Base-by-base conservation (phyloP, 2,888 invertebrate genomes). In the Xanthorhoe spadicearia region DNA sequence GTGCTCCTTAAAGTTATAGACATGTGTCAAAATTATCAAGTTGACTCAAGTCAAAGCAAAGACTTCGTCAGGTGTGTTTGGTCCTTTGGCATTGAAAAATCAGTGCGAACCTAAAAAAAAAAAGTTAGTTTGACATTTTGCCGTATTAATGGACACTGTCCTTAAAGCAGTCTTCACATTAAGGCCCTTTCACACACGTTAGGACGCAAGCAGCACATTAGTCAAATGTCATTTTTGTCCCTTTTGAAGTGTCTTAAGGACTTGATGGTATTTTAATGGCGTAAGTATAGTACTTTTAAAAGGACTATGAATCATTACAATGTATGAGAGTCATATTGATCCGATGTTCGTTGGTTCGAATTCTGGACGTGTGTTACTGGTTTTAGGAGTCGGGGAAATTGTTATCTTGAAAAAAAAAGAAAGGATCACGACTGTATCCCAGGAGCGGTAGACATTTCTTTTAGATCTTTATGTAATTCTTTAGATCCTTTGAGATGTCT, bases 221-320 rank as follows among this genome's bases (percentile, higher is more conserved):
- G 60, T 68, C 64, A 64, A 57, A 64, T 57, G 63, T 49, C 48
- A 67, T 49, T 52, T 60, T 57, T 53, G 49, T 68, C 53, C 32
- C 63, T 67, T 60, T 64, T 32, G 15, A 52, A 32, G 32, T 23
- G 57, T 53, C 28, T 61, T n/a, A 66, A 69, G 46, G 54, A 59
- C 35, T 28, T 79, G 76, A 78, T 74, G 76, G 66, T 54, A 73
- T 78, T 71, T 71, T 78, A 75, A 78, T 75, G 78, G 72, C 74
- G 72, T 69, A 69, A 75, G 69, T 64, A 60, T 51, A 28, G 43
- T 19, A 19, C 38, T 8, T 51, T n/a, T 43, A 38, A 19, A 43
- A 7, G 19, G 13, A 8, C 49, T 53, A 64, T 64, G 52, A 58
- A 54, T 64, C 58, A 59, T 23, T 17, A 52, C 51, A 28, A 60